phyloP scores from a whole-genome alignment of 2,888 invertebrate species.

The Rugalucina vietnamica region DNA sequence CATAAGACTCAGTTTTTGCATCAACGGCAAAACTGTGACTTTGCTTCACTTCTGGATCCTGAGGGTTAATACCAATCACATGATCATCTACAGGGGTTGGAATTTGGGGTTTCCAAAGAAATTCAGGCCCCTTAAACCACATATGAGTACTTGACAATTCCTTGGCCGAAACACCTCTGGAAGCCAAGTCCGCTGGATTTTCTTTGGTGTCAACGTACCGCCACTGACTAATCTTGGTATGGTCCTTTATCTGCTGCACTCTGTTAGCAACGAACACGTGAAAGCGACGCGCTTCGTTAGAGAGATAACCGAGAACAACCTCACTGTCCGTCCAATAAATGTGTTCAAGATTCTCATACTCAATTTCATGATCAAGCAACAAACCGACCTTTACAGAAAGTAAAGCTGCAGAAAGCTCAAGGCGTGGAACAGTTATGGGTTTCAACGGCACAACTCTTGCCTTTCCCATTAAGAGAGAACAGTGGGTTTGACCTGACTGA shows the following conservation, averaged over 20 bases:
- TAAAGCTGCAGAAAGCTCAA: conserved; percentile 35
- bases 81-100: background rate
- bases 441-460: conserved; percentile 56
- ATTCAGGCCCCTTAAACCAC: conserved; percentile 38
- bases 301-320: conserved; percentile 64
- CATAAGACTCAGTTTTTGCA: background rate
- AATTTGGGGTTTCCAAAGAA: background rate
- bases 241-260: conserved; percentile 63
- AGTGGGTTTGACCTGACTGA: conserved; percentile 29
- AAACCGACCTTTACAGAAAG: conserved; percentile 22
- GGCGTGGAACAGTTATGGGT: conserved; percentile 35
- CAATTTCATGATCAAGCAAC: conserved; percentile 15
- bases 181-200: conserved; percentile 68
- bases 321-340: conserved; percentile 64
- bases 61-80: conserved; percentile 14
- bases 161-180: conserved; percentile 42
- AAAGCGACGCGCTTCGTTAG: conserved; percentile 61
- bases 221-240: conserved; percentile 57
- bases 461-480: conserved; percentile 60
- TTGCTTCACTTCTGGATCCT: conserved; percentile 36
- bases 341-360: background rate
- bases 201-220: conserved; percentile 47
- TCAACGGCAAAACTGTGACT: conserved; percentile 1
- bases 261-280: conserved; percentile 68
- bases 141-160: conserved; percentile 6